Percentiles rank a stretch among this genome's conserved stretches.
phyloP scores from a whole-genome alignment of 2,113 vertebrate species.

The Acrocephalus kingi region DNA sequence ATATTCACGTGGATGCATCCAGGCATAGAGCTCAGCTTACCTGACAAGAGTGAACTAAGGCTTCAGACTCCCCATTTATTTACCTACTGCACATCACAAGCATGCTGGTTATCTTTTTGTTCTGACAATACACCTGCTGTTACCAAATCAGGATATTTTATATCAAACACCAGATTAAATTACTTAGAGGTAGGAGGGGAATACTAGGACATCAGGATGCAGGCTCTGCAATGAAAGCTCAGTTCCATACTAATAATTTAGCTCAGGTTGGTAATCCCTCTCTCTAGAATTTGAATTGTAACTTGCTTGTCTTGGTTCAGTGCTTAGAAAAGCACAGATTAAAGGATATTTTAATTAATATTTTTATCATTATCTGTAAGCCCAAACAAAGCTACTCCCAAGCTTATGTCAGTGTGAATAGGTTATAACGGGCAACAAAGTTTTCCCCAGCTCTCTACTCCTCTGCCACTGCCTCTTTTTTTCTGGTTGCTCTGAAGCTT shows the following conservation, averaged over 20 bases:
- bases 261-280: background rate
- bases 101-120: background rate
- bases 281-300: background rate
- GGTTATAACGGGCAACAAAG: background rate
- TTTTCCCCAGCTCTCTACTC: background rate
- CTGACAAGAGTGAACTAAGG: background rate
- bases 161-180: background rate
- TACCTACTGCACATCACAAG: background rate
- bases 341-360: background rate
- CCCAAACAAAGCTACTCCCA: background rate
- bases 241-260: background rate
- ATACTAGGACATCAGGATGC: background rate
- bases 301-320: background rate
- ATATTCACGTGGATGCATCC: background rate
- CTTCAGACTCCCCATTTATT: background rate
- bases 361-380: background rate
- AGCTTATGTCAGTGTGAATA: background rate
- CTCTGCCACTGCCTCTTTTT: background rate
- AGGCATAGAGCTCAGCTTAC: background rate
- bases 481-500: background rate
- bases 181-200: background rate
- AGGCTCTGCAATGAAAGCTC: background rate
- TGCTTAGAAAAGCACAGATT: background rate
- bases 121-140: background rate
- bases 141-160: background rate